A percentile compares a stretch with the other conserved stretches of the same genome.
Evolutionary conservation across 2,797 vertebrate genomes (phyloP).

Genomic region (Sebastes oblongus): DNA sequence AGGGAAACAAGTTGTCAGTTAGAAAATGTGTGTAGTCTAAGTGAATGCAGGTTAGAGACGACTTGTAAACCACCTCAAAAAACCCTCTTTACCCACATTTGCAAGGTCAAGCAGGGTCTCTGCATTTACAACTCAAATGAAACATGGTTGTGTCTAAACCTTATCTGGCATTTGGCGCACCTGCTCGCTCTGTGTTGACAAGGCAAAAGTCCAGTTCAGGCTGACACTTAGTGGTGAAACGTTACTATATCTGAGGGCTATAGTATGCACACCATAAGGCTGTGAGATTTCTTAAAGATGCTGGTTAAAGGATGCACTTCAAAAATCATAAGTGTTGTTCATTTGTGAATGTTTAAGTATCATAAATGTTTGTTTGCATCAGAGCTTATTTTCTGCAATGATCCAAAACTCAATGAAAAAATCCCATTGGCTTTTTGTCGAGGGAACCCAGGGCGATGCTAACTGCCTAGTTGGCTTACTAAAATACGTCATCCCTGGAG

Average conservation of each 20-base stretch:
- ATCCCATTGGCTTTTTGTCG: too few species aligned
- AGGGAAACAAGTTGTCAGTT: not conserved
- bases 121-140: not conserved
- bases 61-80: not conserved
- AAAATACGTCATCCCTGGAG: too few species aligned
- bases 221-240: not conserved
- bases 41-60: not conserved
- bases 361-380: too few species aligned
- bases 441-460: too few species aligned
- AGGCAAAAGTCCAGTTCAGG: slow-evolving; percentile 29
- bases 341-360: too few species aligned
- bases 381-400: too few species aligned
- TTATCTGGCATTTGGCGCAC: not conserved
- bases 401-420: too few species aligned
- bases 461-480: too few species aligned
- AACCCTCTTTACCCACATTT: not conserved
- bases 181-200: not conserved
- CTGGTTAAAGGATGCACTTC: not conserved
- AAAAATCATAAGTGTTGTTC: too few species aligned
- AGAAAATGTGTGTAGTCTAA: not conserved
- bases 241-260: not conserved
- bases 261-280: not conserved
- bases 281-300: not conserved
- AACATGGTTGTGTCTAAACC: not conserved
- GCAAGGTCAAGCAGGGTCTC: not conserved